Evolutionary conservation across 1,140 invertebrate species (phyloP).

Genomic region (Berghia stephanieae): DNA sequence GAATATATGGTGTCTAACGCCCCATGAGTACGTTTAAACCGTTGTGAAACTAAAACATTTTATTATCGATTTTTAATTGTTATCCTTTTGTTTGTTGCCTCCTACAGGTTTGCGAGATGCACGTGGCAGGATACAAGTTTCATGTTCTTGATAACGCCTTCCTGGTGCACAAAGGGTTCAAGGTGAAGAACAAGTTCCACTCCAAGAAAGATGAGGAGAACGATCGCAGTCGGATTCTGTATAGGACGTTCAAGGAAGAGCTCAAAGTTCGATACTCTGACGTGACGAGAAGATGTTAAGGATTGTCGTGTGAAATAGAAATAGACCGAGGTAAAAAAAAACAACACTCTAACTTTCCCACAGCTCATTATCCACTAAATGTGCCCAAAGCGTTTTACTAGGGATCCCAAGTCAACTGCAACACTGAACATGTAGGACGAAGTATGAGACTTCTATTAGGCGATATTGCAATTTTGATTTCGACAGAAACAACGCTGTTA

Average conservation of each 20-base stretch:
- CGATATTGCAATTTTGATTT: no score
- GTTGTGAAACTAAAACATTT: neutral
- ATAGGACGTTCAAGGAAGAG: conserved; percentile 72
- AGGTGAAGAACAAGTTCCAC: conserved; percentile 75
- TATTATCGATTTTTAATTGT: neutral
- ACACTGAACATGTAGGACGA: neutral
- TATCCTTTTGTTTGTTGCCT: conserved; percentile 40
- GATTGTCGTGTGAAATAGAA: neutral
- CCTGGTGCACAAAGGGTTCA: conserved; percentile 89
- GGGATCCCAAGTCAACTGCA: neutral
- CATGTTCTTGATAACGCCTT: conserved; percentile 89
- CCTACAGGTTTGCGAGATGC: conserved; percentile 92
- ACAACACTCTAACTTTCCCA: neutral
- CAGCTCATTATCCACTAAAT: neutral
- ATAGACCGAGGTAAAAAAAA: neutral
- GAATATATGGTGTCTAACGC: neutral
- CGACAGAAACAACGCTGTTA: no score
- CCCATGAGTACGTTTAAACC: neutral
- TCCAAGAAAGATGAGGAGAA: conserved; percentile 69
- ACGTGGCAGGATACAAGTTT: conserved; percentile 88
- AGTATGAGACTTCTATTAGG: neutral
- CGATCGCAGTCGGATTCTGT: conserved; percentile 70
- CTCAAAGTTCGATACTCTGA: conserved; percentile 72
- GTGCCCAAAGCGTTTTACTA: neutral
- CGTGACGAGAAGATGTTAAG: conserved; percentile 69